Evolutionary conservation across 2,888 invertebrate species (phyloP), one percentile per base, ranked within the genome.

Genomic region (Steinernema hermaphroditum): DNA sequence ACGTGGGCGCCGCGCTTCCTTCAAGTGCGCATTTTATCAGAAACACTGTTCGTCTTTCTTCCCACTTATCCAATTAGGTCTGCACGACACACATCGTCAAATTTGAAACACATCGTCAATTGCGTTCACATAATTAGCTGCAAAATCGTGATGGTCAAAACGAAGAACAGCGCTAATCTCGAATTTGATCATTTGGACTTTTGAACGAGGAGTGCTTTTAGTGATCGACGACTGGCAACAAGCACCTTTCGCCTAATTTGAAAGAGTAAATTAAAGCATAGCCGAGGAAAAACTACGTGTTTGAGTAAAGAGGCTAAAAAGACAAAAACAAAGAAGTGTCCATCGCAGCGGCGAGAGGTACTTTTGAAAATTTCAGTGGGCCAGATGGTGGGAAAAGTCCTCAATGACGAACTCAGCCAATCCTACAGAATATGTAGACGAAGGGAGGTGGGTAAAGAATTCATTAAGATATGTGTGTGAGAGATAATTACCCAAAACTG

Each of bases 131-230:
- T 6, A 54, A 19, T 14, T 4, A 46, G 19, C 19, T 54, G 54
- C 54, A 54, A 54, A 54, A 22, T 54, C 2, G 54, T 54, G 54
- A 6, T 19, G 27, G 22, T 2, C 24, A 4, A 2, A 27, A 24
- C 24, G 2, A 24, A 27, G 27, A 54, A 22, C 54, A 54, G 19
- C 27, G 12, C n/a, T n/a, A 22, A 54, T 16, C 27, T 12, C 16
- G 27, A 62, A 32, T 1, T 2, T 62, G 62, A 62, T 62, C 62
- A 62, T 62, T 62, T 62, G 62, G 32, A 62, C 62, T 62, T 62
- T 29, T 62, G 62, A 32, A 29, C 32, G 16, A 12, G 6, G 12
- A 4, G 12, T 12, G 12, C 12, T 37, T 37, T 37, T 8, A 4
- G 37, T 12, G 4, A 37, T 37, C 37, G n/a, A n/a, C n/a, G n/a